Evolutionary conservation across 1,140 invertebrate species (phyloP), one percentile per base, ranked within the genome.

Genomic region (Bombus superbus): DNA sequence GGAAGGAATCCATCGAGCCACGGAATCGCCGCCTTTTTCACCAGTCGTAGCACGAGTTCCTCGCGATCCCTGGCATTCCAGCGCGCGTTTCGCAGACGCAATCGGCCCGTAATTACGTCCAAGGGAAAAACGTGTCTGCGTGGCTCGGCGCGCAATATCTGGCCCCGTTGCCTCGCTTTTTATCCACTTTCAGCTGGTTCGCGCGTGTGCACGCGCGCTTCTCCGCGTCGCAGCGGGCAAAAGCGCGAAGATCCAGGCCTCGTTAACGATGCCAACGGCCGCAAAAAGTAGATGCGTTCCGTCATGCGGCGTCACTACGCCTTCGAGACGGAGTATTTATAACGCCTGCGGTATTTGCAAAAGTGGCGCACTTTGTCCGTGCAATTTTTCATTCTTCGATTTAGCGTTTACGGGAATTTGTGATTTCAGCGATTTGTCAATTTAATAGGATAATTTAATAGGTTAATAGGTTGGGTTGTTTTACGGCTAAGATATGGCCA

Each of bases 61-160:
- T 28, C 78, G 32, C 42, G 64, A 44, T 38, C 25, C 9, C 13
- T 74, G 40, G 81, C 81, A 87, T 87, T 77, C 85, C 66, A 57
- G 40, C 53, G 71, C 62, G 59, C 74, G 64, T 87, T 87, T 88
- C 72, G 78, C 85, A 73, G 73, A 87, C 85, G 87, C 59, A 69
- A 88, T 88, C 73, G 74, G 32, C 38, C 53, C 57, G 74, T 73
- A 88, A 88, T 88, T 88, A 81, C 74, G 68, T 18, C 53, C 11
- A 15, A 25, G 53, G 18, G 62, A 57, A 88, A 66, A 85, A 78
- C 75, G 81, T 80, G 86, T 84, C 76, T 77, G 87, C 68, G 72
- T 66, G 77, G 57, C 68, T 57, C 53, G 69, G 42, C 44, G 86
- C 18, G 81, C 83, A 80, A 88, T 88, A 88, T 84, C 81, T 83